A percentile compares a stretch with the other conserved stretches of the same genome.
Conservation (phyloP, 2,113 vertebrate genomes). For the Megalops atlanticus region DNA sequence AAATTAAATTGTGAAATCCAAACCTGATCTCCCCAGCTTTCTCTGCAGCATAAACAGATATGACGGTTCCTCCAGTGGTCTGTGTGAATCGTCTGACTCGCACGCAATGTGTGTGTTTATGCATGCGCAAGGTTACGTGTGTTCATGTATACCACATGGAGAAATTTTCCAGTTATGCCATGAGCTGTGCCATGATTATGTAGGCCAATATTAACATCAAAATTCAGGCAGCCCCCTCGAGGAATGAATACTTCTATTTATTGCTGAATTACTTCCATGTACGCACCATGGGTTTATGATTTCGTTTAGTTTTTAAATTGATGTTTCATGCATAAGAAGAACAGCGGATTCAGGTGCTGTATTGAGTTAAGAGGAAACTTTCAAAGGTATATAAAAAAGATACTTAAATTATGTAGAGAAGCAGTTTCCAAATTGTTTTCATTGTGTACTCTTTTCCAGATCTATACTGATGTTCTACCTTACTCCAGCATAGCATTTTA, state of each 20-base stretch:
- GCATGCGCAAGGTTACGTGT: not conserved
- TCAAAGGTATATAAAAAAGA: not conserved
- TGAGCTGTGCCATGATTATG: not conserved
- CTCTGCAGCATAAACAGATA: not conserved
- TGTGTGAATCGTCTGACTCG: not conserved
- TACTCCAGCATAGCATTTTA: not conserved
- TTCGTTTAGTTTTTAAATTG: not conserved
- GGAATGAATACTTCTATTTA: not conserved
- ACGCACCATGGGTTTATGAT: not conserved
- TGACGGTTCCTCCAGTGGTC: not conserved
- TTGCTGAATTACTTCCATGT: not conserved
- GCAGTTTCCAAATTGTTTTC: not conserved
- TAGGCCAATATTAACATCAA: not conserved
- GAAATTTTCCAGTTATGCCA: not conserved
- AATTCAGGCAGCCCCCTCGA: not conserved
- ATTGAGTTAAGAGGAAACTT: not conserved
- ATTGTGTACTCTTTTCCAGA: too few relatives aligned
- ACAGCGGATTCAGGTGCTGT: not conserved
- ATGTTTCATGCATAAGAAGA: conserved; percentile 3
- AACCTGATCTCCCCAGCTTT: not conserved
- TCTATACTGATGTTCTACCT: not conserved
- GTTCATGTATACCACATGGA: not conserved
- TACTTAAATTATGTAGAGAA: not conserved
- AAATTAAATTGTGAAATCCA: not conserved
- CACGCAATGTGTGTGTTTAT: not conserved